These are phyloP conservation scores for Macrotus californicus DNA, from an alignment of 2,113 vertebrate genomes.

Conservation along the genomic window DNA sequence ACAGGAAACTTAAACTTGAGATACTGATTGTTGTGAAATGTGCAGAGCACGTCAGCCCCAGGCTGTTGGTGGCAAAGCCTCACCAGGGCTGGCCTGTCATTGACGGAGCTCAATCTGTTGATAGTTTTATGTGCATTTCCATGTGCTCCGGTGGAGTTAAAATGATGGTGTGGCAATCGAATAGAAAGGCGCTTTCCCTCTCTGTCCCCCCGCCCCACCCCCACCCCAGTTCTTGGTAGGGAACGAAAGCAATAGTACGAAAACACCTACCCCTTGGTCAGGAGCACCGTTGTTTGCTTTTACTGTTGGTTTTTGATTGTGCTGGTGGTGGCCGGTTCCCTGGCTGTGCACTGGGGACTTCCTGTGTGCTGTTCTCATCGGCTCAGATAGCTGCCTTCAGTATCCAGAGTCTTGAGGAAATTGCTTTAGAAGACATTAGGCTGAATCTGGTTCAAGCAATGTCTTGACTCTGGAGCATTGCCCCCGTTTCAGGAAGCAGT, in stretches of 20 bases:
- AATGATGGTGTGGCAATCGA: neutral
- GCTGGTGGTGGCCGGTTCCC: neutral
- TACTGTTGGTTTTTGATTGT: rapidly evolving
- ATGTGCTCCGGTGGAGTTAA: neutral
- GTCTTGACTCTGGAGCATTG: neutral
- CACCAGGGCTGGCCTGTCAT: neutral
- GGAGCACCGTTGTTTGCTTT: neutral
- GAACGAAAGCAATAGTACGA: neutral
- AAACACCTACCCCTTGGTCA: neutral
- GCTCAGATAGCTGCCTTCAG: neutral
- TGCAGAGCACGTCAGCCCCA: neutral
- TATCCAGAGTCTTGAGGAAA: neutral
- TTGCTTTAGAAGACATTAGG: neutral
- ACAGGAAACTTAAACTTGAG: neutral
- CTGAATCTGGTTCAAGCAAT: neutral
- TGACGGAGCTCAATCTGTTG: neutral
- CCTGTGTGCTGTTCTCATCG: neutral
- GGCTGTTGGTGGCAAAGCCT: neutral
- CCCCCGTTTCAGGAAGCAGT: neutral
- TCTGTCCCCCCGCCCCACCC: too few relatives aligned
- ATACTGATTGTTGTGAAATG: neutral
- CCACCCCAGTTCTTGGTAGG: neutral
- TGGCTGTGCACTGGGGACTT: neutral
- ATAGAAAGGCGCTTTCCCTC: neutral
- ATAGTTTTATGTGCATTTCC: neutral